Evolutionary conservation across 2,888 invertebrate genomes (phyloP).

Genomic region (Cancer borealis): DNA sequence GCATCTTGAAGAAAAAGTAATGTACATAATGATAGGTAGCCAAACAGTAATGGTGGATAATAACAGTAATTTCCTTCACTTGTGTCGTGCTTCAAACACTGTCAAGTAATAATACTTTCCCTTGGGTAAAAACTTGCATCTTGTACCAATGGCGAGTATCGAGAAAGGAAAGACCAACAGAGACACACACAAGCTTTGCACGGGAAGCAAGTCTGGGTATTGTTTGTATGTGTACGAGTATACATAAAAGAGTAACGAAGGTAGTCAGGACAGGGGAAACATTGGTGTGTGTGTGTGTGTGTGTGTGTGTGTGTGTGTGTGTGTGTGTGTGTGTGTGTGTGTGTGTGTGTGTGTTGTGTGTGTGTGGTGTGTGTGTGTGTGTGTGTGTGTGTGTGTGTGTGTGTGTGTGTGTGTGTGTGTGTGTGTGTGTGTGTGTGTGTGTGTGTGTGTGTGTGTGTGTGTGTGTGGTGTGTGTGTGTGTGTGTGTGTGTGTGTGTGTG

Average conservation of each 20-base stretch:
- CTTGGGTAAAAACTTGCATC: background rate
- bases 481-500: background rate
- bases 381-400: background rate
- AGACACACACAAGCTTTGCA: background rate
- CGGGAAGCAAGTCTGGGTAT: background rate
- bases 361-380: too few species aligned
- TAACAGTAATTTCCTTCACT: background rate
- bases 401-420: too few species aligned
- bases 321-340: too few species aligned
- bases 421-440: too few species aligned
- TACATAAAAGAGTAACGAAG: background rate
- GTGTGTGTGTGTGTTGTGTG: too few species aligned
- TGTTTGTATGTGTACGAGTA: background rate
- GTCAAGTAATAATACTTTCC: background rate
- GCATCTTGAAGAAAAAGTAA: background rate
- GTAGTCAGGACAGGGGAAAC: background rate
- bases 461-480: too few species aligned
- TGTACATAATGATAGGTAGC: background rate
- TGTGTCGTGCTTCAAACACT: background rate
- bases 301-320: too few species aligned
- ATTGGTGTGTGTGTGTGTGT: too few species aligned
- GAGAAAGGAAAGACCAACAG: background rate
- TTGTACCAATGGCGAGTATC: background rate
- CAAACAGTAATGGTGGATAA: background rate
- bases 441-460: too few species aligned